Conservation (phyloP, 2,797 vertebrate species). For the Propithecus perrieri region DNA sequence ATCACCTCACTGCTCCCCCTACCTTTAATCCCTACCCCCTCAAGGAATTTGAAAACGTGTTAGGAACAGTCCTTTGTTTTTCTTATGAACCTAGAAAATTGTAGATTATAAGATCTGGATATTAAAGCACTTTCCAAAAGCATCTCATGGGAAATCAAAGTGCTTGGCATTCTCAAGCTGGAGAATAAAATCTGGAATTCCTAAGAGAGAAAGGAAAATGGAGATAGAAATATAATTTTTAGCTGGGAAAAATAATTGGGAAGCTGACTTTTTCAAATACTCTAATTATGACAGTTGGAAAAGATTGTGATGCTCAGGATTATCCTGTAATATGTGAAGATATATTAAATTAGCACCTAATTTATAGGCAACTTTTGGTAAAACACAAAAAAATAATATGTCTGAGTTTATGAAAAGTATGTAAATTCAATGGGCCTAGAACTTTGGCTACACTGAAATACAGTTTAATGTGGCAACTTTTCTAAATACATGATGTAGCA, state of each 20-base stretch:
- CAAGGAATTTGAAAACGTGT: conserved; percentile 74
- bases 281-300: conserved; percentile 46
- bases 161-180: conserved; percentile 50
- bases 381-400: conserved; percentile 30
- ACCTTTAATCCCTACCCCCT: conserved; percentile 59
- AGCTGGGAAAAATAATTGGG: conserved; percentile 28
- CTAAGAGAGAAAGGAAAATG: conserved; percentile 37
- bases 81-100: conserved; percentile 67
- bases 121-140: conserved; percentile 57
- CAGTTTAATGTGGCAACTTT: conserved; percentile 46
- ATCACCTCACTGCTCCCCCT: conserved; percentile 51
- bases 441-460: conserved; percentile 19
- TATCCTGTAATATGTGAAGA: conserved; percentile 51
- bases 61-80: conserved; percentile 75
- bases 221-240: conserved; percentile 55
- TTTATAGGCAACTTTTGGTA: conserved; percentile 47
- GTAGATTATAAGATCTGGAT: conserved; percentile 37
- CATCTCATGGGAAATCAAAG: conserved; percentile 63
- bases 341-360: conserved; percentile 12
- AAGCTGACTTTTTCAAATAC: conserved; percentile 32
- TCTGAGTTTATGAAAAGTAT: conserved; percentile 40
- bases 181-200: conserved; percentile 52
- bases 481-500: conserved; percentile 24
- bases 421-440: conserved; percentile 26
- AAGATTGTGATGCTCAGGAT: conserved; percentile 12